Percentiles rank a stretch among this genome's conserved stretches.
Evolutionary conservation across 1,140 invertebrate genomes (phyloP).

Genomic region (Drosophila burlai): DNA sequence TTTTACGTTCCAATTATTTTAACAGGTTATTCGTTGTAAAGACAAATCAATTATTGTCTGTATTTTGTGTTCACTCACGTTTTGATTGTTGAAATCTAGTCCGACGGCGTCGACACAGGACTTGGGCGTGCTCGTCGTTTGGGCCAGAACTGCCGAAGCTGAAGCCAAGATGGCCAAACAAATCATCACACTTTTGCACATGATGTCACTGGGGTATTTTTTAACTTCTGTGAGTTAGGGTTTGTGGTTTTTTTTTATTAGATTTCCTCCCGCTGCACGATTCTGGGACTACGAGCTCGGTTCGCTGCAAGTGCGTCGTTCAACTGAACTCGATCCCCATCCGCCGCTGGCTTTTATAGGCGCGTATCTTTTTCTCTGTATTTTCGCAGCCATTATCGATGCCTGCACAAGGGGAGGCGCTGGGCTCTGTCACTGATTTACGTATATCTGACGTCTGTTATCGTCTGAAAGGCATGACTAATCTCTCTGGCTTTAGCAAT

Average conservation of each 20-base stretch:
- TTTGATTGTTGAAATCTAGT: constrained; percentile 42
- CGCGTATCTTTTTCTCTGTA: constrained; percentile 20
- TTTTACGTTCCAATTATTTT: not conserved
- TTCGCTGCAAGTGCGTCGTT: constrained; percentile 46
- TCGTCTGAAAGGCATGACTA: constrained; percentile 31
- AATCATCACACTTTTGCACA: constrained; percentile 69
- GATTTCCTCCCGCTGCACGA: constrained; percentile 8
- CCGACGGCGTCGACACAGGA: not conserved
- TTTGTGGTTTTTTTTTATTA: not conserved
- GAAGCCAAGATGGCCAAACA: constrained; percentile 54
- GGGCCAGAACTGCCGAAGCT: constrained; percentile 12
- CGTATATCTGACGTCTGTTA: constrained; percentile 46
- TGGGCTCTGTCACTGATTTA: constrained; percentile 34
- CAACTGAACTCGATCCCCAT: constrained; percentile 38
- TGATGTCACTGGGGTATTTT: constrained; percentile 33
- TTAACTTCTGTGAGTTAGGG: not conserved
- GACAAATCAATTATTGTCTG: not conserved
- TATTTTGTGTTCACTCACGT: constrained; percentile 46
- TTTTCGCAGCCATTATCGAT: constrained; percentile 41
- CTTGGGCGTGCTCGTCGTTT: not conserved
- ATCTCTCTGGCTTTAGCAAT: constrained; percentile 22
- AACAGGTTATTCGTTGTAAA: not conserved
- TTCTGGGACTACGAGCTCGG: constrained; percentile 21
- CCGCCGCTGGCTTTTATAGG: constrained; percentile 45
- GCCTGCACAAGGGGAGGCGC: not conserved